Evolutionary conservation across 2,888 invertebrate species (phyloP).

Genomic region (Nesidiocoris tenuis): DNA sequence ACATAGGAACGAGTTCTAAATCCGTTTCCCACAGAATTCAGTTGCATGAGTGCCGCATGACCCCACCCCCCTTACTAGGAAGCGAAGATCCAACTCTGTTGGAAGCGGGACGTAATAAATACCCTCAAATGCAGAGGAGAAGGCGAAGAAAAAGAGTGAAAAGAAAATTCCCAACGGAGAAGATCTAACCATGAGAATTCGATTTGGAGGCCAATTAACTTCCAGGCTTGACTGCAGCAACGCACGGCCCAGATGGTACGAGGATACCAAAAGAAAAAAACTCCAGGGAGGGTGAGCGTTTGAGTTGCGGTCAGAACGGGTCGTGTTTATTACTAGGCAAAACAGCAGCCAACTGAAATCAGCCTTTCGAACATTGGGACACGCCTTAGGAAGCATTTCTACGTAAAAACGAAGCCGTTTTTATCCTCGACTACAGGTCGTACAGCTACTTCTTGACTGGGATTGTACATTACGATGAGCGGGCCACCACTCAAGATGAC

Average conservation of each 20-base stretch:
- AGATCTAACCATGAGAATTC: neutral
- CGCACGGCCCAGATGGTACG: neutral
- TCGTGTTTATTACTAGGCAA: neutral
- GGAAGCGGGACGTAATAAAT: too few relatives aligned
- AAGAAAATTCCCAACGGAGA: neutral
- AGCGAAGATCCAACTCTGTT: too few relatives aligned
- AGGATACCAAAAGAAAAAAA: neutral
- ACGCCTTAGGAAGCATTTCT: neutral
- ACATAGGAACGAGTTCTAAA: too few relatives aligned
- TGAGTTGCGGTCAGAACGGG: neutral
- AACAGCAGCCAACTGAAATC: neutral
- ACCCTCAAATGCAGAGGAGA: too few relatives aligned
- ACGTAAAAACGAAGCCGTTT: neutral
- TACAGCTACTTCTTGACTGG: neutral
- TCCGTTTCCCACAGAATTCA: too few relatives aligned
- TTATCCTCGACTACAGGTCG: neutral
- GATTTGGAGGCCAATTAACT: neutral
- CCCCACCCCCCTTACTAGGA: too few relatives aligned
- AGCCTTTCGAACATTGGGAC: neutral
- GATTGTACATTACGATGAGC: too few relatives aligned
- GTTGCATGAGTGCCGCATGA: too few relatives aligned
- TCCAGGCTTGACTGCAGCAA: neutral
- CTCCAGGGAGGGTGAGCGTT: neutral
- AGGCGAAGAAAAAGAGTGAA: too few relatives aligned
- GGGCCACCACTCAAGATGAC: too few relatives aligned